A percentile compares a stretch with the other conserved stretches of the same genome.
Evolutionary conservation across 1,140 invertebrate species (phyloP).

Genomic region (Pantala flavescens): DNA sequence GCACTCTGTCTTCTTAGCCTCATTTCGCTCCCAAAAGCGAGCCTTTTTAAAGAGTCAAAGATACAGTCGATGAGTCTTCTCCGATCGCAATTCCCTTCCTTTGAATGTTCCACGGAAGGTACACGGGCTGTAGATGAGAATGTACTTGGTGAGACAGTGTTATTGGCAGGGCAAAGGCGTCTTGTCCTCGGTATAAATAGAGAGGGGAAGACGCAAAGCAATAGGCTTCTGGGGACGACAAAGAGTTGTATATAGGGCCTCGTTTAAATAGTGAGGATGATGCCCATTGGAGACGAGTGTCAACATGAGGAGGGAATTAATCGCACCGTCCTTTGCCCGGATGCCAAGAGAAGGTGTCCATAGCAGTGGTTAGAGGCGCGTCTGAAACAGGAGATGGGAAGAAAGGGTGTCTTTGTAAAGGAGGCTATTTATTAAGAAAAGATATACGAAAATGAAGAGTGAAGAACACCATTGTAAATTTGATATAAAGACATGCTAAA

Average conservation of each 20-base stretch:
- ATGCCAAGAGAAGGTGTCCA: background rate
- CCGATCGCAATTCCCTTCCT: background rate
- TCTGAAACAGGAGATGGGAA: background rate
- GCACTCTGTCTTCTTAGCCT: background rate
- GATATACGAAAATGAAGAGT: background rate
- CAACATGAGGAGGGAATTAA: conserved; percentile 2
- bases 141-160: background rate
- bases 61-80: too few relatives aligned
- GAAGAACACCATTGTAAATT: too few relatives aligned
- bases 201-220: background rate
- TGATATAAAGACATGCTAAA: too few relatives aligned
- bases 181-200: conserved; percentile 5
- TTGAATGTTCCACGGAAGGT: background rate
- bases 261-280: background rate
- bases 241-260: background rate
- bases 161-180: background rate
- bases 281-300: background rate
- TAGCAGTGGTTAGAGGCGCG: background rate
- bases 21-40: too few relatives aligned
- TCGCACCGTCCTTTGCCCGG: background rate
- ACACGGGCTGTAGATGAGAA: background rate
- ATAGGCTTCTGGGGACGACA: background rate
- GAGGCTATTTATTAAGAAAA: background rate
- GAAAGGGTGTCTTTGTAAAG: background rate
- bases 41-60: too few relatives aligned